Evolutionary conservation across 2,797 vertebrate genomes (phyloP).

Genomic region (Paedocypris micromegethes): DNA sequence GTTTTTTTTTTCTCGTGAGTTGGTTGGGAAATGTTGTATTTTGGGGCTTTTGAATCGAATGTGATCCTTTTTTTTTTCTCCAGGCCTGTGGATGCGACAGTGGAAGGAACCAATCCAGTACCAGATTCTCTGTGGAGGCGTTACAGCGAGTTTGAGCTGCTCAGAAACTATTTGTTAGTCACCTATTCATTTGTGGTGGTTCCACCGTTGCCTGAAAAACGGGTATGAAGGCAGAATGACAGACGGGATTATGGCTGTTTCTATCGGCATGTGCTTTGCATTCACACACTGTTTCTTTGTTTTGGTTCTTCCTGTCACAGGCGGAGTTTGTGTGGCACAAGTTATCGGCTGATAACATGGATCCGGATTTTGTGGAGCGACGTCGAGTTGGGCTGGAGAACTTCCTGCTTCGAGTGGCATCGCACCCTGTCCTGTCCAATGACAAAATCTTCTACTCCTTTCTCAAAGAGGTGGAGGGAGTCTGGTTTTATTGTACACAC

Average conservation of each 20-base stretch:
- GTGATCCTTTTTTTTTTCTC: conserved; percentile 34
- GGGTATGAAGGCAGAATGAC: conserved; percentile 68
- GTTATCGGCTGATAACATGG: conserved; percentile 95
- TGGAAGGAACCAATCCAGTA: conserved; percentile 74
- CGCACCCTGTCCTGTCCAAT: conserved; percentile 80
- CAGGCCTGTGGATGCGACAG: conserved; percentile 75
- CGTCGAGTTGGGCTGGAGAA: conserved; percentile 90
- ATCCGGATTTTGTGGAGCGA: conserved; percentile 94
- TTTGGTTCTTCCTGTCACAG: conserved; percentile 57
- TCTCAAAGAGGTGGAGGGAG: conserved; percentile 79
- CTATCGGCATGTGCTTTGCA: conserved; percentile 3
- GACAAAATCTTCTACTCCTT: conserved; percentile 87
- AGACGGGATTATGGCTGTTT: no score
- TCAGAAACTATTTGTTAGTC: conserved; percentile 84
- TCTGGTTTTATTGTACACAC: no score
- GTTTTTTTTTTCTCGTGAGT: not conserved
- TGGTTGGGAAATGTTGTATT: no score
- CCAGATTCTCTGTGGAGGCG: conserved; percentile 89
- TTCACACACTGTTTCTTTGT: not conserved
- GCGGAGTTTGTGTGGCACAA: conserved; percentile 98
- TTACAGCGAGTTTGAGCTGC: conserved; percentile 92
- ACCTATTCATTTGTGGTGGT: conserved; percentile 82
- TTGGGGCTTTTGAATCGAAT: not conserved
- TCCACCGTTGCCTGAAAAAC: conserved; percentile 91
- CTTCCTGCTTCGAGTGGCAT: conserved; percentile 87